phyloP scores from a whole-genome alignment of 2,797 vertebrate species.

The Ptychobarbus kaznakovi region DNA sequence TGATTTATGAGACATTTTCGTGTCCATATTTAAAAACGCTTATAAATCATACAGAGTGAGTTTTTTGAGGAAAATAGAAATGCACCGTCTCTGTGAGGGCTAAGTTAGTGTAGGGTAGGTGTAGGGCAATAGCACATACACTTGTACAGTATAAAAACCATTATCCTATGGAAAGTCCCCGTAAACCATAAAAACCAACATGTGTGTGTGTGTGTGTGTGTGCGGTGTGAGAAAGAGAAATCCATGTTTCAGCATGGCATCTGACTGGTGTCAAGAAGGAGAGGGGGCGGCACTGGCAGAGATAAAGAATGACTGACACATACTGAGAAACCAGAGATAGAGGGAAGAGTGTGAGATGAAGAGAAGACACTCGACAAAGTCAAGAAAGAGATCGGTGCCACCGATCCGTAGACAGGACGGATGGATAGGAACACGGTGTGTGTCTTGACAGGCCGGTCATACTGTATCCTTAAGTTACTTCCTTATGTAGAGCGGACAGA shows the following conservation, averaged over 20 bases:
- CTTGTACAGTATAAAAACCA: too few species aligned
- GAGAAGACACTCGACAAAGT: constrained; percentile 7
- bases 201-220: too few species aligned
- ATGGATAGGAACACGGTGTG: constrained; percentile 7
- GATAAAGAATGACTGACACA: constrained; percentile 42
- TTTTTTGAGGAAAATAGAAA: too few species aligned
- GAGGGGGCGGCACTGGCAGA: constrained; percentile 33
- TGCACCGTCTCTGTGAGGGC: too few species aligned
- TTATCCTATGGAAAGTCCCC: too few species aligned
- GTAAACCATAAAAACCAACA: too few species aligned
- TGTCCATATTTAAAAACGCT: too few species aligned
- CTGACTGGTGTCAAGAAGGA: constrained; percentile 33
- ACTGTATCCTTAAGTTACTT: constrained; percentile 21
- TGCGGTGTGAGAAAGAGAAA: constrained; percentile 6
- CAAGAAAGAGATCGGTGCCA: neutral
- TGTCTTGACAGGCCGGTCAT: constrained; percentile 20
- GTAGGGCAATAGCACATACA: too few species aligned
- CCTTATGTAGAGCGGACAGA: neutral
- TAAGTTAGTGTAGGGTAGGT: too few species aligned
- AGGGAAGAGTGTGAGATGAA: constrained; percentile 40
- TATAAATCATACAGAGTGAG: too few species aligned
- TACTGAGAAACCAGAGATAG: constrained; percentile 41
- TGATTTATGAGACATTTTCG: too few species aligned
- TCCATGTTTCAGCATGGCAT: constrained; percentile 8
- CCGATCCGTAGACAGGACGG: neutral